Conservation (phyloP, 2,888 invertebrate genomes). For the Eutolmus rufibarbis region DNA sequence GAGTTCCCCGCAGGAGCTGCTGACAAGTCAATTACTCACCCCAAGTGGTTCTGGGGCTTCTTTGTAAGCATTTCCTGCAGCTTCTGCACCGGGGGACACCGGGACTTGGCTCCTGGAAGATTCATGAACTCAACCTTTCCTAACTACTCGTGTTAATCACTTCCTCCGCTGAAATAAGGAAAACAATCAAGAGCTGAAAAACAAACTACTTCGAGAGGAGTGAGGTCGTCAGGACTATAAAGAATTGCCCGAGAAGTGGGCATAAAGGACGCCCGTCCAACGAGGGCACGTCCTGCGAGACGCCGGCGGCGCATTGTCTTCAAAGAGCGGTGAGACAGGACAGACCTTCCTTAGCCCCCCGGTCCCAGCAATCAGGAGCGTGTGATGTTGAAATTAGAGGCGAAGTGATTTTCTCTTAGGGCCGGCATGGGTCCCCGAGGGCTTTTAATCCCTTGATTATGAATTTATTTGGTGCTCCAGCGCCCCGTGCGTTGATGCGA, state of each 20-base stretch:
- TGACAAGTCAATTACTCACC: slow-evolving; percentile 33
- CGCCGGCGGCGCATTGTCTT: slow-evolving; percentile 35
- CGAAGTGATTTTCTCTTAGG: slow-evolving; percentile 25
- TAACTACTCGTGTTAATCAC: slow-evolving; percentile 45
- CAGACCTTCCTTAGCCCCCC: slow-evolving; percentile 22
- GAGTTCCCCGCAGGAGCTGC: background rate
- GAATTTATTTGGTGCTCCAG: slow-evolving; percentile 44
- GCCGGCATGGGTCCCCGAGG: slow-evolving; percentile 8
- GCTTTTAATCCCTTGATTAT: slow-evolving; percentile 46
- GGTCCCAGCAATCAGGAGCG: slow-evolving; percentile 40
- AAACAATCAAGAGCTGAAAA: slow-evolving; percentile 46
- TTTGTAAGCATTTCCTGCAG: background rate
- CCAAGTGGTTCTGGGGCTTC: background rate
- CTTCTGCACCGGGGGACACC: slow-evolving; percentile 17
- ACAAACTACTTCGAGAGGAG: slow-evolving; percentile 40
- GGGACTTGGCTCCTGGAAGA: background rate
- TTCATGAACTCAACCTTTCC: slow-evolving; percentile 30
- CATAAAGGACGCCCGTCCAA: background rate
- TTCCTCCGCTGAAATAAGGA: slow-evolving; percentile 42
- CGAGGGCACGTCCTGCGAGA: background rate
- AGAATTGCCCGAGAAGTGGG: background rate
- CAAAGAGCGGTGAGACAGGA: slow-evolving; percentile 29
- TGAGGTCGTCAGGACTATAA: background rate
- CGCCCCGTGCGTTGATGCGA: background rate
- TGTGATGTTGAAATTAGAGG: slow-evolving; percentile 31